Evolutionary conservation across 2,888 invertebrate genomes (phyloP).

Genomic region (Byasa hedistus): DNA sequence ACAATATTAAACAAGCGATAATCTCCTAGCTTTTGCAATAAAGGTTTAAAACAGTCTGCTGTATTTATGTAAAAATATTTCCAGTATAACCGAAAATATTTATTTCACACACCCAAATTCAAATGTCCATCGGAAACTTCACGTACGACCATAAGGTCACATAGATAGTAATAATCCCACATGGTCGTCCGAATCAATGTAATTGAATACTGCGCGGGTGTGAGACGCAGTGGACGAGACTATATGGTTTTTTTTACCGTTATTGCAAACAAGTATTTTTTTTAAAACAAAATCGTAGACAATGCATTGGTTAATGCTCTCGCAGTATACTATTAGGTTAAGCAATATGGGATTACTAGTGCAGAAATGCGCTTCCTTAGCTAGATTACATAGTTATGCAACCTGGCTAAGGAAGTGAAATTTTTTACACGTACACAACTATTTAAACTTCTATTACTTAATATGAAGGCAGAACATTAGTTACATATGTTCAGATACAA

Average conservation of each 20-base stretch:
- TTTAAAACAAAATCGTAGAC: neutral
- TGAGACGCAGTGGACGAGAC: neutral
- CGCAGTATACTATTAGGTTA: too few species aligned
- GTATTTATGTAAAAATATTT: too few species aligned
- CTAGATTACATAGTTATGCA: too few species aligned
- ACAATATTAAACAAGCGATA: too few species aligned
- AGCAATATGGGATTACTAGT: neutral
- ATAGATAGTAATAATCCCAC: neutral
- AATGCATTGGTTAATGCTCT: neutral
- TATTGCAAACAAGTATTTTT: neutral
- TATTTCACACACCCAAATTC: neutral
- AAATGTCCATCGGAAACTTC: too few species aligned
- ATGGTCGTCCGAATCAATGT: constrained; percentile 2
- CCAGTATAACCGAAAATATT: neutral
- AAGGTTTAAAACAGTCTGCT: too few species aligned
- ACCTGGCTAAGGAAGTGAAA: too few species aligned
- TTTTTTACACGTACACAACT: too few species aligned
- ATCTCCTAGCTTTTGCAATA: too few species aligned
- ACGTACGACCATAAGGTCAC: neutral
- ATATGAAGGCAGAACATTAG: too few species aligned
- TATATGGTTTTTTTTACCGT: neutral
- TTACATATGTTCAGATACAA: too few species aligned
- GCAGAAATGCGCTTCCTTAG: neutral
- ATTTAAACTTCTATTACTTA: too few species aligned
- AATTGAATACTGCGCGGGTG: neutral